Base-by-base conservation (phyloP, 2,888 invertebrate species). In the Galerucella pusilla region DNA sequence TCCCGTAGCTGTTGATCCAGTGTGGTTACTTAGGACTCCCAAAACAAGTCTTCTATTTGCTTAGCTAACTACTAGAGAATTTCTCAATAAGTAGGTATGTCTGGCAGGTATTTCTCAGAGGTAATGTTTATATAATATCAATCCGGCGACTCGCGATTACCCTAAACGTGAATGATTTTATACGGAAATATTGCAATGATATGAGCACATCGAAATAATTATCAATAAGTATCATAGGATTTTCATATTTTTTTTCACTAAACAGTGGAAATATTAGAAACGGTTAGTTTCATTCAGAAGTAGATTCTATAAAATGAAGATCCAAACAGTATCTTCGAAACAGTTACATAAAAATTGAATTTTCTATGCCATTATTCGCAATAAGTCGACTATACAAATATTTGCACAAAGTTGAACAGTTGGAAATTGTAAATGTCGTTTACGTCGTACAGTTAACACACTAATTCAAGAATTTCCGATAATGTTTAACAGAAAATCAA, bases 21-120 rank as follows among this genome's bases (percentile, higher is more conserved):
- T 59, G 54, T 71, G 65, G 46, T 71, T 71, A 71, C 65, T 71
- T 71, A 71, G 71, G 71, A 71, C 71, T 71, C 64, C 45, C 57
- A 45, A 57, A 71, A 64, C 64, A 71, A 57, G 25, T 57, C 42
- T 35, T 45, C 57, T 71, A 71, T 71, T 71, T 71, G 54, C 59
- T 64, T 65, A 20, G 42, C 57, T 71, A 65, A 71, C 65, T 71
- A 71, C 42, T 42, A 6, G 28, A 6, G 28, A 71, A 71, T 71
- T 71, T 65, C 71, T 14, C 42, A 46, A 71, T 65, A 71, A 59
- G 28, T 46, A 12, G 2, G 46, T 65, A 64, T 12, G 42, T 71
- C 25, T 10, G 63, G 42, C 63, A 63, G 60, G 69, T 59, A 45
- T 63, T 70, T 28, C 16, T n/a, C 42, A 6, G 49, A 20, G 11